Percentiles rank a stretch among this genome's conserved stretches.
phyloP scores from a whole-genome alignment of 2,888 invertebrate genomes.

The Drosophila subquinaria region DNA sequence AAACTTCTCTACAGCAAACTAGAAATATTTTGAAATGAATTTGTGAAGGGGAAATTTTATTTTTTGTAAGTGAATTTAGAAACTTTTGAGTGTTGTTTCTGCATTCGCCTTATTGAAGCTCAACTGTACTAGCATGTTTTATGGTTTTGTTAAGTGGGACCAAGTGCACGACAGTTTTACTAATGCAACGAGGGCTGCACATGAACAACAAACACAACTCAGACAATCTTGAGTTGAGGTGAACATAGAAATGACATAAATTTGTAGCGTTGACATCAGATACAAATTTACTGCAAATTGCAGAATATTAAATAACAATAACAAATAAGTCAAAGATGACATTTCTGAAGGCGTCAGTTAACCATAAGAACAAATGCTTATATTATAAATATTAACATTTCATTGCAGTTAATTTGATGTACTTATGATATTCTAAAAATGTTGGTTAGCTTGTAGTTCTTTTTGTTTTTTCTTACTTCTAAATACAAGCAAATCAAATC shows the following conservation, averaged over 20 bases:
- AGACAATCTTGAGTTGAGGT: slow-evolving; percentile 7
- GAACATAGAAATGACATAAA: slow-evolving; percentile 22
- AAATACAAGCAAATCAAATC: too few species aligned
- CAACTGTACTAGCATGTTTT: slow-evolving; percentile 23
- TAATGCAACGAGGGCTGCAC: slow-evolving; percentile 15
- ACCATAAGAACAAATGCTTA: not conserved
- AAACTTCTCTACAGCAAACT: not conserved
- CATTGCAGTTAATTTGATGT: not conserved
- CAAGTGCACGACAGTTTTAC: slow-evolving; percentile 24
- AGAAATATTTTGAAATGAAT: not conserved
- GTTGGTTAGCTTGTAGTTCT: too few species aligned
- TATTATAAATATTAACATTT: not conserved
- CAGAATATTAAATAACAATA: slow-evolving; percentile 3
- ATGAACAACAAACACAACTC: not conserved
- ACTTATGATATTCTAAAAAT: not conserved
- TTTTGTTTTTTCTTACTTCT: too few species aligned
- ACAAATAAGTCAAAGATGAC: not conserved
- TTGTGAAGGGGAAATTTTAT: not conserved
- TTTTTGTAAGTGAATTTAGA: not conserved
- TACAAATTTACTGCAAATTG: slow-evolving; percentile 26
- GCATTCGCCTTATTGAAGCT: not conserved
- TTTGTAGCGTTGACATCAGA: slow-evolving; percentile 21
- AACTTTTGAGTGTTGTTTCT: not conserved
- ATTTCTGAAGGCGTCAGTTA: not conserved
- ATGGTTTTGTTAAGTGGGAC: slow-evolving; percentile 28